phyloP scores from a whole-genome alignment of 1,140 invertebrate species.

The Drosophila sp. region DNA sequence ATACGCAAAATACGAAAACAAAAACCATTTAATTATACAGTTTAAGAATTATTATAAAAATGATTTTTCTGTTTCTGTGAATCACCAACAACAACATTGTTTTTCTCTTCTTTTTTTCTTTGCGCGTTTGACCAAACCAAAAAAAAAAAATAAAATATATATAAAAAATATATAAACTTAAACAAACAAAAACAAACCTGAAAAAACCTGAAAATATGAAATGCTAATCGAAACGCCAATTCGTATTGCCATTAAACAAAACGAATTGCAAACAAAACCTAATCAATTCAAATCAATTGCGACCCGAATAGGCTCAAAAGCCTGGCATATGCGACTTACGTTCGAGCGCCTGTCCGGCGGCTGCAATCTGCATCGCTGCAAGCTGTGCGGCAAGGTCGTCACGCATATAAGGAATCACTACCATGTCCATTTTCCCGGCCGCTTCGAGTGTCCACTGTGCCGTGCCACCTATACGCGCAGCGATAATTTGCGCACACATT shows the following conservation, averaged over 20 bases:
- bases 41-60: constrained; percentile 81
- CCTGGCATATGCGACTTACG: constrained; percentile 95
- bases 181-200: constrained; percentile 25
- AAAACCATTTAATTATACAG: constrained; percentile 70
- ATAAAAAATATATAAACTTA: constrained; percentile 32
- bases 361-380: constrained; percentile 94
- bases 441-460: constrained; percentile 93
- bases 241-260: constrained; percentile 12
- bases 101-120: constrained; percentile 83
- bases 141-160: constrained; percentile 34
- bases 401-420: constrained; percentile 95
- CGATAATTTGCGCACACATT: constrained; percentile 93
- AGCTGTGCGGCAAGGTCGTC: constrained; percentile 95
- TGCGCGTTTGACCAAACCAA: constrained; percentile 76
- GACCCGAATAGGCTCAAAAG: constrained; percentile 89
- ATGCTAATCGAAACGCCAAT: constrained; percentile 27
- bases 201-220: constrained; percentile 32
- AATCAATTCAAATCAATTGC: constrained; percentile 28
- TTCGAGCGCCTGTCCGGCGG: constrained; percentile 94
- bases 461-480: constrained; percentile 93
- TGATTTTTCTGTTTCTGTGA: constrained; percentile 82
- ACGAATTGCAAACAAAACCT: constrained; percentile 25
- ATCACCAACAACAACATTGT: constrained; percentile 83
- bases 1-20: constrained; percentile 49
- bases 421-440: constrained; percentile 94